These are phyloP conservation scores for Characodon lateralis DNA, from an alignment of 2,797 vertebrate genomes.

Conservation along the genomic window DNA sequence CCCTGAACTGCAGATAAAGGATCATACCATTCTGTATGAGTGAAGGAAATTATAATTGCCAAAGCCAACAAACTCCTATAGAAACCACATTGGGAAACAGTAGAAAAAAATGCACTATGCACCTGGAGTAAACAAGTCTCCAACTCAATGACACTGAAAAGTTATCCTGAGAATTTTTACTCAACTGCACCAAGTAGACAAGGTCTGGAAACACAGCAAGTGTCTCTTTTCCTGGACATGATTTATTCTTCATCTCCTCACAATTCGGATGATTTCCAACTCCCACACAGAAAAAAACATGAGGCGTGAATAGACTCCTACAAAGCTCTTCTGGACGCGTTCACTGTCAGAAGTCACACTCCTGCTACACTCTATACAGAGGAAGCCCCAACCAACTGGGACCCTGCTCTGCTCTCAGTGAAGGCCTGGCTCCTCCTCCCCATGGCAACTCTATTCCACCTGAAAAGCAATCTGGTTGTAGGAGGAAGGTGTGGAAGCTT, in stretches of 20 bases:
- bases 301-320: constrained; percentile 11
- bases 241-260: constrained; percentile 5
- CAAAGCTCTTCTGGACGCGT: constrained; percentile 7
- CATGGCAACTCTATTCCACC: constrained; percentile 58
- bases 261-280: neutral
- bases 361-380: constrained; percentile 8
- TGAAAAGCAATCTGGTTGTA: constrained; percentile 34
- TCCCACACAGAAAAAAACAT: neutral
- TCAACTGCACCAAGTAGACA: neutral
- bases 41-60: constrained; percentile 28
- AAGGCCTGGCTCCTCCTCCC: constrained; percentile 30
- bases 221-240: constrained; percentile 5
- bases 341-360: constrained; percentile 41
- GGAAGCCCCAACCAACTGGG: constrained; percentile 26
- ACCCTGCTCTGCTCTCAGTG: constrained; percentile 2
- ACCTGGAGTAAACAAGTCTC: constrained; percentile 18
- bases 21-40: constrained; percentile 7
- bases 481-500: constrained; percentile 49
- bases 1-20: constrained; percentile 29
- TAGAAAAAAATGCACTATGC: neutral
- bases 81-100: constrained; percentile 21
- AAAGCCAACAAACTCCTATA: constrained; percentile 32
- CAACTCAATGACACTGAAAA: neutral
- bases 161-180: neutral
- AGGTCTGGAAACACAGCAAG: neutral